Evolutionary conservation across 1,140 invertebrate genomes (phyloP).

Genomic region (Popillia japonica): DNA sequence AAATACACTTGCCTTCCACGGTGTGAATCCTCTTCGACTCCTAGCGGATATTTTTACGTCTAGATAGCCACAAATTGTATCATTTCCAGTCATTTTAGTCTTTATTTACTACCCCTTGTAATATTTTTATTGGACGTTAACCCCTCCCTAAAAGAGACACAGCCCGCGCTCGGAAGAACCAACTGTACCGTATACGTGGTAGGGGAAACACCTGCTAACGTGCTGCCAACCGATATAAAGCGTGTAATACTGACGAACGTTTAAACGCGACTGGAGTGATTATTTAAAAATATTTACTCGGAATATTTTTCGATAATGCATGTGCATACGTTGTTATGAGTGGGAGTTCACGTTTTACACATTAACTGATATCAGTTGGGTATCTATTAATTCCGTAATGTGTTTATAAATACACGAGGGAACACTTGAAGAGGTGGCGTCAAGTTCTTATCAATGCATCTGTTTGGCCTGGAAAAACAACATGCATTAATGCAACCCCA

Average conservation of each 20-base stretch:
- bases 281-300: constrained; percentile 6
- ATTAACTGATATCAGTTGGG: too few species aligned
- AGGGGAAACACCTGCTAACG: constrained; percentile 37
- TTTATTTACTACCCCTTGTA: constrained; percentile 23
- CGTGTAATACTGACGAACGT: background rate
- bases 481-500: too few species aligned
- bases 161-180: constrained; percentile 33
- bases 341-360: background rate
- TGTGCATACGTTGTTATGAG: background rate
- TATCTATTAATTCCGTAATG: too few species aligned
- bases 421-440: too few species aligned
- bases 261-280: background rate
- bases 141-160: constrained; percentile 37
- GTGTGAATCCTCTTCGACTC: constrained; percentile 54
- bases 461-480: too few species aligned
- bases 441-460: too few species aligned
- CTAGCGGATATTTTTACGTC: constrained; percentile 58
- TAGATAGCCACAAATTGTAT: constrained; percentile 53
- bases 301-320: constrained; percentile 1
- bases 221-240: constrained; percentile 33
- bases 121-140: constrained; percentile 33
- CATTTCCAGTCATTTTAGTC: constrained; percentile 46
- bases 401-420: too few species aligned
- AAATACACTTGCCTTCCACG: constrained; percentile 53
- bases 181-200: background rate